These are phyloP conservation scores for Eustalomyia histrio DNA, from an alignment of 2,888 invertebrate genomes.

Conservation along the genomic window DNA sequence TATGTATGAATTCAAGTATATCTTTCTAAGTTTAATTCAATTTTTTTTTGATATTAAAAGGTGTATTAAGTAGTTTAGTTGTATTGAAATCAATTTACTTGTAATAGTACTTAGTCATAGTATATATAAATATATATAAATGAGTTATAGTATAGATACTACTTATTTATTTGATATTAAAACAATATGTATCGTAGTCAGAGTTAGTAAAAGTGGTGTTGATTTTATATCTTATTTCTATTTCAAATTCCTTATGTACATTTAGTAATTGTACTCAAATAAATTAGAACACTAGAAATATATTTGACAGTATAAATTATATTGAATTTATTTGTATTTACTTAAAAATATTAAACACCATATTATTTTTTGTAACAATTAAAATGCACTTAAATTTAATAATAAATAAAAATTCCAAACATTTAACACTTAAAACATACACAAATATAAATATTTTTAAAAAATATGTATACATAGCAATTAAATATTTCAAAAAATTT, in stretches of 20 bases:
- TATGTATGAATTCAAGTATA: conserved; percentile 20
- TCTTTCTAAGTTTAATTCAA: background rate
- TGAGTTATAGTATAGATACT: background rate
- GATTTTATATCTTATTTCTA: background rate
- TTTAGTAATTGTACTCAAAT: background rate
- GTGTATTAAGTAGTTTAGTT: background rate
- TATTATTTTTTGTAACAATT: conserved; percentile 1
- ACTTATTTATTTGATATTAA: too few species aligned
- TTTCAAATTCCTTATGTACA: background rate
- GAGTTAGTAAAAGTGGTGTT: background rate
- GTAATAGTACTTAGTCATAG: background rate
- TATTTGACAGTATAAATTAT: background rate
- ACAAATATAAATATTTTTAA: background rate
- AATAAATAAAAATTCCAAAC: background rate
- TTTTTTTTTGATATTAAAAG: background rate
- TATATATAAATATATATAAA: background rate
- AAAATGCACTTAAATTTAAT: background rate
- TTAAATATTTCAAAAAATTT: background rate
- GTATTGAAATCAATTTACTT: background rate
- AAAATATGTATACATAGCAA: conserved; percentile 6
- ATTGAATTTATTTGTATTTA: background rate
- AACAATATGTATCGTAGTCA: too few species aligned
- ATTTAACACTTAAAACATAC: conserved; percentile 1
- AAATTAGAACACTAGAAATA: background rate
- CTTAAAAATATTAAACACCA: background rate